phyloP scores from a whole-genome alignment of 2,888 invertebrate genomes.

The Resseliella maxima region DNA sequence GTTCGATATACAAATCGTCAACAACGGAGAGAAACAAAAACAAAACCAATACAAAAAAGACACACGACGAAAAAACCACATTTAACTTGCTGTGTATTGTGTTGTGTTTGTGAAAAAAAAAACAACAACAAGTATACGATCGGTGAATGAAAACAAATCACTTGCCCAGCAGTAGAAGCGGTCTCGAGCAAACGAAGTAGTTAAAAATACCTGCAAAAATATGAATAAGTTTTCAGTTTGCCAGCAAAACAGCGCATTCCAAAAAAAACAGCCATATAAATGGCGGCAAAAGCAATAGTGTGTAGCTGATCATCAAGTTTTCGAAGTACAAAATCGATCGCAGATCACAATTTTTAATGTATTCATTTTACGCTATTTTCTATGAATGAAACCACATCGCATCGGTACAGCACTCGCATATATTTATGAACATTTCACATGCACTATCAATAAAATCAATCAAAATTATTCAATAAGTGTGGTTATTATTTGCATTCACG shows the following conservation, averaged over 20 bases:
- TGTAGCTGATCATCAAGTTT: neutral
- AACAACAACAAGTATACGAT: constrained; percentile 25
- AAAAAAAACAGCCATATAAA: neutral
- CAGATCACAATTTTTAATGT: constrained; percentile 9
- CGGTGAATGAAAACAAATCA: constrained; percentile 51
- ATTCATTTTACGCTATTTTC: neutral
- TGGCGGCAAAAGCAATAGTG: neutral
- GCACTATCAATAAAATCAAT: constrained; percentile 1
- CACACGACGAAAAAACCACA: neutral
- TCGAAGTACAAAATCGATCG: neutral
- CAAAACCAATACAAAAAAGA: neutral
- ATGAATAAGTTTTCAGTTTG: neutral
- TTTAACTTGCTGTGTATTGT: neutral
- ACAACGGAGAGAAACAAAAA: neutral
- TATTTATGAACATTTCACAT: neutral
- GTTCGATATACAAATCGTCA: constrained; percentile 49
- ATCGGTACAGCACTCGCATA: neutral
- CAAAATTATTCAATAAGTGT: constrained; percentile 16
- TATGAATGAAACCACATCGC: constrained; percentile 7
- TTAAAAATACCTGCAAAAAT: neutral
- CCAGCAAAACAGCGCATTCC: neutral
- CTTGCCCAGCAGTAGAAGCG: constrained; percentile 39
- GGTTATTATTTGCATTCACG: neutral
- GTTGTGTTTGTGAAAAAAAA: constrained; percentile 20
- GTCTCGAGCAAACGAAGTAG: neutral